phyloP scores from a whole-genome alignment of 2,888 invertebrate genomes.

The Agrochola litura region DNA sequence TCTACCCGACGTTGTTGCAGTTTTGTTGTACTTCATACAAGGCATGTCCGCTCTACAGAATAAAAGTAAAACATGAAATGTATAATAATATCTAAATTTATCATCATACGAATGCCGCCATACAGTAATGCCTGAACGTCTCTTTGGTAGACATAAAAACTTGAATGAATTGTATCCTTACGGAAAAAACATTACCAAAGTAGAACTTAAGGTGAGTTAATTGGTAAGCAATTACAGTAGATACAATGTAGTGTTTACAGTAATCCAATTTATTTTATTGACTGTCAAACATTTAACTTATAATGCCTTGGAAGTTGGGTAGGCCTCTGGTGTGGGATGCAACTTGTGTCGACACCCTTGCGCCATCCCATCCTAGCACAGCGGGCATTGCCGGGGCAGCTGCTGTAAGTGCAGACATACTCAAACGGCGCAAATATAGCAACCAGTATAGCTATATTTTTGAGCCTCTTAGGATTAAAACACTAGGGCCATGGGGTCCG shows the following conservation, averaged over 20 bases:
- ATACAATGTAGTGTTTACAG: conserved; percentile 5
- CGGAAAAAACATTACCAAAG: conserved; percentile 30
- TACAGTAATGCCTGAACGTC: conserved; percentile 21
- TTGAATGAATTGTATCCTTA: conserved; percentile 39
- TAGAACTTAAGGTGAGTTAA: conserved; percentile 12
- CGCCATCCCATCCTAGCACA: no score
- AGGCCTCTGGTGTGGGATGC: no score
- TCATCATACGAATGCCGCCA: conserved; percentile 49
- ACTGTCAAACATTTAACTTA: conserved; percentile 4
- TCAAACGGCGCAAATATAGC: no score
- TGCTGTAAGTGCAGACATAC: no score
- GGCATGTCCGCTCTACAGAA: conserved; percentile 16
- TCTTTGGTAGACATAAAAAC: conserved; percentile 35
- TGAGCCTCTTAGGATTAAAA: no score
- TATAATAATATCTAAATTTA: conserved; percentile 54
- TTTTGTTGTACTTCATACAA: conserved; percentile 50
- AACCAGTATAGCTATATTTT: no score
- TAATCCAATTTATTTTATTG: not conserved
- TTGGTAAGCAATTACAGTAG: conserved; percentile 27
- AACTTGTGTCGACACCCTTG: no score
- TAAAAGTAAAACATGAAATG: conserved; percentile 47
- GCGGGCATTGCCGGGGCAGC: no score
- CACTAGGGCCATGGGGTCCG: no score
- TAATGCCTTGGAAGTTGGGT: no score
- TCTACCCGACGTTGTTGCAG: conserved; percentile 32